Base-by-base conservation (phyloP, 2,888 invertebrate species). In the Schizotus pectinicornis region DNA sequence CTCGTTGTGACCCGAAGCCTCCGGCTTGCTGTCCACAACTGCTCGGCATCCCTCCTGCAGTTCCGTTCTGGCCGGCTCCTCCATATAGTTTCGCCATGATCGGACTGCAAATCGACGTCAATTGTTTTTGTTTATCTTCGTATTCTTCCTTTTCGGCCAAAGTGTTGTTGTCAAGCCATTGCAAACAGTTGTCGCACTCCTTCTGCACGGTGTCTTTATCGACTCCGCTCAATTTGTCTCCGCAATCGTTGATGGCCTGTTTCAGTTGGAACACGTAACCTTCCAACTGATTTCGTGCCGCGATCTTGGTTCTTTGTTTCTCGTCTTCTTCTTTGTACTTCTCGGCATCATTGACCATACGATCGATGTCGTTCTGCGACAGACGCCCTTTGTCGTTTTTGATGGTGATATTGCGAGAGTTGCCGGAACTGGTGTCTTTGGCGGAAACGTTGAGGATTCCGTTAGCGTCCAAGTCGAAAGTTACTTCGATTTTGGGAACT, bases 361-460 rank as follows among this genome's bases (percentile, higher is more conserved):
- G 82, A 62, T 93, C 91, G 64, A 93, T 93, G 71, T 93, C 92
- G 6, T 88, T 88, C 74, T 92, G 90, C 12, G 90, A 90, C 43
- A 93, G 81, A 3, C 92, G 84, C 0, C 92, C 91, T 72, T 88
- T 90, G 80, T 93, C 91, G 79, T 92, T 92, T 75, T 89, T 90
- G 64, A 93, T 93, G 53, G 88, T 88, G 63, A 92, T 91, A 76
- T 88, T 88, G 76, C 87, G 88, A 56, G 84, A 84, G 61, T 88
- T 88, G 2, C 86, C 86, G n/a, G 84, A 84, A 62, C 84, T 83
- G 49, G 80, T 82, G 67, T 87, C 86, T 71, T 83, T 84, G 9
- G 82, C 83, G 2, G 82, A 81, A 1, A 85, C 81, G 69, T 85
- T 84, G 33, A 85, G 73, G 64, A 91, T 90, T 47, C 90, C 90